Evolutionary conservation across 2,797 vertebrate genomes (phyloP).

Genomic region (Acipenser oxyrinchus): DNA sequence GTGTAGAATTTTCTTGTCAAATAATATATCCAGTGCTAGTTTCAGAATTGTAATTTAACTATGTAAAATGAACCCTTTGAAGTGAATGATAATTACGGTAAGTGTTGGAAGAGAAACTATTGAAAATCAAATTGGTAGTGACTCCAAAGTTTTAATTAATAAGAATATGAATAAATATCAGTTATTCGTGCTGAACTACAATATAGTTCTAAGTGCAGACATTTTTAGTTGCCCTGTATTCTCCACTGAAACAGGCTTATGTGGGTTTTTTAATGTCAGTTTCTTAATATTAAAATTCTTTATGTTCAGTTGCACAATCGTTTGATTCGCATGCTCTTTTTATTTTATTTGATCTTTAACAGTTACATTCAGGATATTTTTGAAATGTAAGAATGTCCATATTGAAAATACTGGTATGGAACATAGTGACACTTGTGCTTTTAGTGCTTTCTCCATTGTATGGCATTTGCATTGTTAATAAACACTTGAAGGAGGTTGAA

Average conservation of each 20-base stretch:
- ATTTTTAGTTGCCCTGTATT: not conserved
- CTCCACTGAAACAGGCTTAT: not conserved
- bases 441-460: conserved; percentile 49
- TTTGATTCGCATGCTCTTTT: conserved; percentile 66
- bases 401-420: conserved; percentile 43
- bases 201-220: too few species aligned
- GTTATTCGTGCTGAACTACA: too few species aligned
- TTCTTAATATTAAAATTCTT: conserved; percentile 49
- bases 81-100: too few species aligned
- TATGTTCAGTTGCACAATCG: conserved; percentile 48
- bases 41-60: too few species aligned
- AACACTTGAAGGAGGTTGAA: conserved; percentile 71
- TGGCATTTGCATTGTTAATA: conserved; percentile 62
- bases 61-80: too few species aligned
- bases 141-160: too few species aligned
- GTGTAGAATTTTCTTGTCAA: too few species aligned
- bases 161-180: too few species aligned
- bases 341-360: conserved; percentile 35
- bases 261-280: conserved; percentile 31
- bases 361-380: conserved; percentile 55
- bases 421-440: conserved; percentile 51
- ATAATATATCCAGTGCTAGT: too few species aligned
- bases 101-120: too few species aligned
- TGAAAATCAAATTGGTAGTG: too few species aligned
- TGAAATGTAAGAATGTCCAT: conserved; percentile 69